These are phyloP conservation scores for Acanthosepion lycidas DNA, from an alignment of 2,888 invertebrate species.

Conservation along the genomic window DNA sequence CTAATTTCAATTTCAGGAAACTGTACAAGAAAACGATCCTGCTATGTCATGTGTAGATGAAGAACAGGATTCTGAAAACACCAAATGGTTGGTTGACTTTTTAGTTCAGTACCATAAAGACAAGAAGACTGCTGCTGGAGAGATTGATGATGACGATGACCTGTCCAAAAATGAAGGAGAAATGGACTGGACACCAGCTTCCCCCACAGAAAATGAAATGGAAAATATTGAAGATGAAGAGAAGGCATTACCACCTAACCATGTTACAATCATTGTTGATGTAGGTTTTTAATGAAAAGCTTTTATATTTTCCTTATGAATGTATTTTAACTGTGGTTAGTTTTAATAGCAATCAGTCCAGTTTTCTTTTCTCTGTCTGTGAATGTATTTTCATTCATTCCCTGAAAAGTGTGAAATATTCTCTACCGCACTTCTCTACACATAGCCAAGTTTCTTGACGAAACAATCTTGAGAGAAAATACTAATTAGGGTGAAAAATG, in stretches of 20 bases:
- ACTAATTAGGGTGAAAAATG: no score
- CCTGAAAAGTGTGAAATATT: no score
- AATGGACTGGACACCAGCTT: conserved; percentile 47
- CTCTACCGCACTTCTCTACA: no score
- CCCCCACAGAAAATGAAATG: conserved; percentile 48
- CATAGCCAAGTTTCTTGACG: no score
- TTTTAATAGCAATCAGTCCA: no score
- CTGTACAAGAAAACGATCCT: background rate
- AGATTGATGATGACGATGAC: conserved; percentile 51
- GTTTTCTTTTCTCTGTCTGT: no score
- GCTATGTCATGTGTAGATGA: background rate
- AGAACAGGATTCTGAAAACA: background rate
- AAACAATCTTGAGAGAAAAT: no score
- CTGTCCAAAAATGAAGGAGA: background rate
- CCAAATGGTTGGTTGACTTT: conserved; percentile 49
- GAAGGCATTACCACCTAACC: conserved; percentile 57
- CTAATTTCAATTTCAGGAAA: background rate
- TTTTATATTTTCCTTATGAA: no score
- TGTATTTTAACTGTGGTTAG: no score
- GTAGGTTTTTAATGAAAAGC: conserved; percentile 48
- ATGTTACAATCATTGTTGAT: conserved; percentile 62
- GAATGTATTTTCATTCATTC: no score
- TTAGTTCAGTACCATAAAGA: conserved; percentile 49
- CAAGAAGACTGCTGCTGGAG: conserved; percentile 49
- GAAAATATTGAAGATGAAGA: conserved; percentile 51